These are phyloP conservation scores for Helleia helle DNA, from an alignment of 2,888 invertebrate genomes.

Conservation along the genomic window DNA sequence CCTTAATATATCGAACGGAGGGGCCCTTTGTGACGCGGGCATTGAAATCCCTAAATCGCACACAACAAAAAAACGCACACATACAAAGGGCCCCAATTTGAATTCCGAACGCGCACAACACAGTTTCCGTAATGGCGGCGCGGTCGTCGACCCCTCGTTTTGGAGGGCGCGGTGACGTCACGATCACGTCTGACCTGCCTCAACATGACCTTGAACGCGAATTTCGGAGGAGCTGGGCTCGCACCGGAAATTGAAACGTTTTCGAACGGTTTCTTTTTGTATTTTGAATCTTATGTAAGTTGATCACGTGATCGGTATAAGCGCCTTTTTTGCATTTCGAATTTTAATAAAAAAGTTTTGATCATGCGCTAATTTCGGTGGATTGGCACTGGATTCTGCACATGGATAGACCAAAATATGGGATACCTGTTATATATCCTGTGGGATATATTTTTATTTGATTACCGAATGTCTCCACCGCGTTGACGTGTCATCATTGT, in stretches of 20 bases:
- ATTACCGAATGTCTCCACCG: too few species aligned
- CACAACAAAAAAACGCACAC: slow-evolving; percentile 47
- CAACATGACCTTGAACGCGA: slow-evolving; percentile 58
- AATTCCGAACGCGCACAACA: slow-evolving; percentile 66
- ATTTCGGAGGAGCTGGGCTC: slow-evolving; percentile 25
- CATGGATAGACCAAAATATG: too few species aligned
- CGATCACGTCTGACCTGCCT: slow-evolving; percentile 66
- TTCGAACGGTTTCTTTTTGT: too few species aligned
- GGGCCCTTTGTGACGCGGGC: slow-evolving; percentile 21
- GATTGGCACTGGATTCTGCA: too few species aligned
- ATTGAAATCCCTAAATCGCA: slow-evolving; percentile 27
- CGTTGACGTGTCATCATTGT: too few species aligned
- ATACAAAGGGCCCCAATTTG: slow-evolving; percentile 55
- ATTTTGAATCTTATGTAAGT: too few species aligned
- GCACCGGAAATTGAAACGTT: slow-evolving; percentile 13
- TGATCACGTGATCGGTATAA: too few species aligned
- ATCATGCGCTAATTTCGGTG: too few species aligned
- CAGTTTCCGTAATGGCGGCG: slow-evolving; percentile 66
- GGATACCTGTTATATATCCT: too few species aligned
- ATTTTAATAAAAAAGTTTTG: too few species aligned
- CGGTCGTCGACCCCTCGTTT: slow-evolving; percentile 59
- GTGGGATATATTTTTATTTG: too few species aligned
- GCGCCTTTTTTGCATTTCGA: too few species aligned
- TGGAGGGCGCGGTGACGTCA: slow-evolving; percentile 72
- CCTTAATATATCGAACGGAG: slow-evolving; percentile 6